Percentiles rank a stretch among this genome's conserved stretches.
These are phyloP conservation scores for Leptosomus discolor DNA, from an alignment of 2,113 vertebrate species.

Conservation along the genomic window DNA sequence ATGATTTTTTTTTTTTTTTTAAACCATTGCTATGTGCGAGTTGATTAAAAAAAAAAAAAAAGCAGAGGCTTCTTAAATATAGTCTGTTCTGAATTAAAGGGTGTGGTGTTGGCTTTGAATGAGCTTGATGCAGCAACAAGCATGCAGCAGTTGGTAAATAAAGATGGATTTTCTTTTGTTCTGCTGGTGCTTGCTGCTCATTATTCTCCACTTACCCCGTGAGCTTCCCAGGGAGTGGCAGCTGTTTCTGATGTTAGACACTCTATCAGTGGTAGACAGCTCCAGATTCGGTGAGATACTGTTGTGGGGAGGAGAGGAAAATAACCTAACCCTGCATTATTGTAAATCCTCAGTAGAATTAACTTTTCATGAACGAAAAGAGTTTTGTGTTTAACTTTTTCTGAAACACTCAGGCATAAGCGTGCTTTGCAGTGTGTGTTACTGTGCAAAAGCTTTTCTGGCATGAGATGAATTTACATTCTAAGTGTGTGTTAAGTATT, in stretches of 20 bases:
- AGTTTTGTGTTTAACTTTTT: constrained; percentile 60
- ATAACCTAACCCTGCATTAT: constrained; percentile 50
- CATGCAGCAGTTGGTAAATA: constrained; percentile 88
- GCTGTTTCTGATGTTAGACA: constrained; percentile 92
- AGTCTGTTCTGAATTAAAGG: constrained; percentile 55
- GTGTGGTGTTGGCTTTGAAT: constrained; percentile 70
- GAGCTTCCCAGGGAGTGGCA: constrained; percentile 89
- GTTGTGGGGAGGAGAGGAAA: constrained; percentile 59
- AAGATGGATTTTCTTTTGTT: constrained; percentile 93
- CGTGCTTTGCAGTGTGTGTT: background rate
- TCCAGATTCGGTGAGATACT: constrained; percentile 76
- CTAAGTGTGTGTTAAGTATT: constrained; percentile 56
- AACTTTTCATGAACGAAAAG: constrained; percentile 70
- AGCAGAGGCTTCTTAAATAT: background rate
- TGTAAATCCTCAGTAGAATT: constrained; percentile 64
- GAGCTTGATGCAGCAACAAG: constrained; percentile 72
- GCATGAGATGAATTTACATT: constrained; percentile 24
- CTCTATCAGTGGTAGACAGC: constrained; percentile 96
- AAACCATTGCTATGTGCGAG: background rate
- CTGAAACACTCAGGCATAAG: constrained; percentile 26
- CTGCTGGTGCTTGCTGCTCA: constrained; percentile 80
- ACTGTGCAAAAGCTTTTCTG: constrained; percentile 17
- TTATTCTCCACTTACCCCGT: constrained; percentile 88
- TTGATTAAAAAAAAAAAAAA: constrained; percentile 26
- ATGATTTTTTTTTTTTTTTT: background rate